Evolutionary conservation across 2,797 vertebrate genomes (phyloP).

Genomic region (Cynopterus sphinx): DNA sequence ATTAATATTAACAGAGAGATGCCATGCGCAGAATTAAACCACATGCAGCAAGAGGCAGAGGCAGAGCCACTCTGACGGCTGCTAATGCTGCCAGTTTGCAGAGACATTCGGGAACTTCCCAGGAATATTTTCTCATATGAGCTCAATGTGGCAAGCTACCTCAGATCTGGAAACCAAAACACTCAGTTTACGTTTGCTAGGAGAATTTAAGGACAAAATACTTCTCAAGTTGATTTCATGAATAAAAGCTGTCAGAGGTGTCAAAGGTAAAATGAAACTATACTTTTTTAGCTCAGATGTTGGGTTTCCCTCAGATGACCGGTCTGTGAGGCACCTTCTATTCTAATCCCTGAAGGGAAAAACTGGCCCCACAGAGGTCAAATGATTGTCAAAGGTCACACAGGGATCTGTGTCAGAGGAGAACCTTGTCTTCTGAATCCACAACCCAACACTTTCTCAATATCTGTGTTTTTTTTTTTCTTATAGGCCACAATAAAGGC

Average conservation of each 20-base stretch:
- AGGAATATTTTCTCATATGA: neutral
- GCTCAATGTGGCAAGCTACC: neutral
- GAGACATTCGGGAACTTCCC: neutral
- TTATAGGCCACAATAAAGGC: neutral
- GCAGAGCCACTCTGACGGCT: neutral
- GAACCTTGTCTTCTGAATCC: neutral
- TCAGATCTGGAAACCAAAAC: neutral
- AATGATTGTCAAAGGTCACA: neutral
- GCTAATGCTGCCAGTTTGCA: neutral
- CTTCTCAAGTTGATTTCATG: neutral
- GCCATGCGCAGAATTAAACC: neutral
- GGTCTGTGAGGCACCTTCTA: neutral
- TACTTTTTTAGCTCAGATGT: neutral
- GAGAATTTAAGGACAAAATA: neutral
- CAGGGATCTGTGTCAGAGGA: neutral
- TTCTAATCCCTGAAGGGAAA: neutral
- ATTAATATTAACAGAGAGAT: conserved; percentile 63
- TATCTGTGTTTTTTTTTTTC: neutral
- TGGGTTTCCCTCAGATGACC: neutral
- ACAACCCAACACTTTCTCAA: neutral
- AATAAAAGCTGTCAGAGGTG: neutral
- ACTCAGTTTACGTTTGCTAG: neutral
- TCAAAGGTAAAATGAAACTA: neutral
- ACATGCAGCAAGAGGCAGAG: neutral
- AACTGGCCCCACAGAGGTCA: neutral